Percentiles rank a stretch among this genome's conserved stretches.
These are phyloP conservation scores for Trichomycterus rosablanca DNA, from an alignment of 2,113 vertebrate species.

Conservation along the genomic window DNA sequence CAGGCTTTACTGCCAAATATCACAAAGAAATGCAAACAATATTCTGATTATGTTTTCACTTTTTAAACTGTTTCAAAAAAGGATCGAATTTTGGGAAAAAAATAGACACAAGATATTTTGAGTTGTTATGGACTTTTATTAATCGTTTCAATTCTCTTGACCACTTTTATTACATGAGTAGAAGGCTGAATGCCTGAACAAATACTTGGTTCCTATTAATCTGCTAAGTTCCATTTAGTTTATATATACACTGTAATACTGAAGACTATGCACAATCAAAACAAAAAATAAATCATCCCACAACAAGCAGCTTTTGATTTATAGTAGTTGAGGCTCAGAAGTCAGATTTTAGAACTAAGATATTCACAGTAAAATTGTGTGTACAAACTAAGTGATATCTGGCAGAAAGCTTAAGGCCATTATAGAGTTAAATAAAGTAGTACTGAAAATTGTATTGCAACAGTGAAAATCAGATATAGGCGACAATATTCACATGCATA, in stretches of 20 bases:
- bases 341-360: not conserved
- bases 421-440: not conserved
- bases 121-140: slow-evolving; percentile 61
- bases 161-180: slow-evolving; percentile 45
- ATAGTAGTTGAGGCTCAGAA: slow-evolving; percentile 11
- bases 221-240: slow-evolving; percentile 13
- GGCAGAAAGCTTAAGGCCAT: slow-evolving; percentile 37
- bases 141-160: slow-evolving; percentile 39
- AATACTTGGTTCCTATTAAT: slow-evolving; percentile 12
- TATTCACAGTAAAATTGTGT: slow-evolving; percentile 21
- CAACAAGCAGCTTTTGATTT: slow-evolving; percentile 29
- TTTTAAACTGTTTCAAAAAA: no score
- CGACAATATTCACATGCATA: not conserved
- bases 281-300: slow-evolving; percentile 38
- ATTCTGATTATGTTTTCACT: no score
- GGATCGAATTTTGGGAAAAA: slow-evolving; percentile 1
- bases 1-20: slow-evolving; percentile 51
- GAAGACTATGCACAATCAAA: not conserved
- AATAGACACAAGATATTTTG: slow-evolving; percentile 56
- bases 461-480: not conserved
- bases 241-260: slow-evolving; percentile 25
- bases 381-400: slow-evolving; percentile 47
- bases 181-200: slow-evolving; percentile 45
- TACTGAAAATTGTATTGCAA: not conserved
- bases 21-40: slow-evolving; percentile 43